A percentile compares a stretch with the other conserved stretches of the same genome.
These are phyloP conservation scores for Brachirus orientalis DNA, from an alignment of 2,113 vertebrate genomes.

Conservation along the genomic window DNA sequence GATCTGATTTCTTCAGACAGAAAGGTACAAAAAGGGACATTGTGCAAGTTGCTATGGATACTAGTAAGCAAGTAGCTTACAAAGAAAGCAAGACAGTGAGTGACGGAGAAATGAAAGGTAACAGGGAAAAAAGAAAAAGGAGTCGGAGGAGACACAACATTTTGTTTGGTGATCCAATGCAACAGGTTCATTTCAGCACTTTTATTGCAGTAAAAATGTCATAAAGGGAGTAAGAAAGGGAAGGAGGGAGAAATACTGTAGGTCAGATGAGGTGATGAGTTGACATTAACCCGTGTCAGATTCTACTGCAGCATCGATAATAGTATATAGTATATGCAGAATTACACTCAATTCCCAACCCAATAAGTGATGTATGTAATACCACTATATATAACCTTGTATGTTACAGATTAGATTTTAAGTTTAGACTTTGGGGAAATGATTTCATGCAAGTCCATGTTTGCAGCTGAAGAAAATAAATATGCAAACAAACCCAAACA, in stretches of 20 bases:
- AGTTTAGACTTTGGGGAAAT: background rate
- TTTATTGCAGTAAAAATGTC: background rate
- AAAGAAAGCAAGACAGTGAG: background rate
- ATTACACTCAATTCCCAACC: too few species aligned
- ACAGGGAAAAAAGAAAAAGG: background rate
- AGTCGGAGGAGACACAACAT: background rate
- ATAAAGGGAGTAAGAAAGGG: background rate
- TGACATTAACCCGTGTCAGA: background rate
- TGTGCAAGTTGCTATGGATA: conserved; percentile 26
- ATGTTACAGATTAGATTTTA: background rate
- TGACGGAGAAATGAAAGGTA: background rate
- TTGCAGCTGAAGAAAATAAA: background rate
- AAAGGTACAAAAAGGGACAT: conserved; percentile 3
- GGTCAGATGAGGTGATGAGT: background rate
- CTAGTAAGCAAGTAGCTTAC: conserved; percentile 8
- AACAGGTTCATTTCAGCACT: conserved; percentile 1
- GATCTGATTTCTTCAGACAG: conserved; percentile 4
- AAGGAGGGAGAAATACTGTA: background rate
- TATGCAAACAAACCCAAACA: background rate
- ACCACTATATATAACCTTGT: background rate
- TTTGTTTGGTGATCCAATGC: background rate
- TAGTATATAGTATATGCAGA: too few species aligned
- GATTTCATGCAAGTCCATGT: background rate
- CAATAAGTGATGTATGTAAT: background rate
- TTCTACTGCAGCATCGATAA: background rate